phyloP scores from a whole-genome alignment of 1,140 invertebrate genomes.

The Laodelphax striatellus region DNA sequence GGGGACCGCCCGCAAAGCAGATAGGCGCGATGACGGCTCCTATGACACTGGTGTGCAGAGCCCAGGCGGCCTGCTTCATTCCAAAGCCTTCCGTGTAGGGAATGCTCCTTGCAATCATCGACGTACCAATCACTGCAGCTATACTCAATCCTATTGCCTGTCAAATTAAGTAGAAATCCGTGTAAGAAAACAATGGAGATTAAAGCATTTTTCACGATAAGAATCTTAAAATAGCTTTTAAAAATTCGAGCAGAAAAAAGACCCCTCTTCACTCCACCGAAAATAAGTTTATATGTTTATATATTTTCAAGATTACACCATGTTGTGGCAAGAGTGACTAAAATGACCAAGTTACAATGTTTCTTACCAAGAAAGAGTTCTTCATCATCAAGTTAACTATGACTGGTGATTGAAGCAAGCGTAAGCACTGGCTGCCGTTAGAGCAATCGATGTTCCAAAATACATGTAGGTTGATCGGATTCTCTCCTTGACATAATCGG shows the following conservation, averaged over 20 bases:
- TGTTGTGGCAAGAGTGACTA: no score
- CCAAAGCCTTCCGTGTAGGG: conserved; percentile 76
- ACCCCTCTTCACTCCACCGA: no score
- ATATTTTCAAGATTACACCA: no score
- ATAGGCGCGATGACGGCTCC: conserved; percentile 88
- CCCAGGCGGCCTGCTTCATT: conserved; percentile 86
- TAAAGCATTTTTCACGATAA: no score
- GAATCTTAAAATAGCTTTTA: no score
- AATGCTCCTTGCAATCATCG: conserved; percentile 64
- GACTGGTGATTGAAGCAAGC: conserved; percentile 64
- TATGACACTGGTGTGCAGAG: conserved; percentile 76
- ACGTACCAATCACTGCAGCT: conserved; percentile 83
- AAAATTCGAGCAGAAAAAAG: no score
- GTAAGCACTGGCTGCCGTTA: conserved; percentile 74
- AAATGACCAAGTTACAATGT: neutral
- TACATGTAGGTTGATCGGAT: conserved; percentile 86
- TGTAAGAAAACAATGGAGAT: no score
- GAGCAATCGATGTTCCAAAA: conserved; percentile 73
- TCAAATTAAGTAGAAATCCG: conserved; percentile 20
- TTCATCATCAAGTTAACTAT: conserved; percentile 60
- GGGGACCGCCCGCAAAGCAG: conserved; percentile 79
- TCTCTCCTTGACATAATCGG: conserved; percentile 81
- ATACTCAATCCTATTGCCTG: conserved; percentile 69
- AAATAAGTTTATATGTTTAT: neutral
- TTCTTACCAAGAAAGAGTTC: conserved; percentile 60